Base-by-base conservation (phyloP, 2,888 invertebrate genomes). In the Cosmorhoe ocellata region DNA sequence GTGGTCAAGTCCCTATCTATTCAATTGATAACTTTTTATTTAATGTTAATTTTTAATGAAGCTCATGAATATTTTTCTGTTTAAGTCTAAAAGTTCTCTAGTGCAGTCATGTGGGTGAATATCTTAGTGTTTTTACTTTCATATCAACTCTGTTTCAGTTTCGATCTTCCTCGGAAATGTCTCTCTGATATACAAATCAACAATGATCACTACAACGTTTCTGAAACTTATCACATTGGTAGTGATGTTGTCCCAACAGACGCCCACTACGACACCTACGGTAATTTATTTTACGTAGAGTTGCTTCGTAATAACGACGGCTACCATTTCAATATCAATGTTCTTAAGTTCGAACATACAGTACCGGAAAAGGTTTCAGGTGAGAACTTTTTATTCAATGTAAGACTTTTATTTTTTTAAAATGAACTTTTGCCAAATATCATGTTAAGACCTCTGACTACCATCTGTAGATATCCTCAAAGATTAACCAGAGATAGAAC, bases 251-350 rank as follows among this genome's bases (percentile, higher is more conserved):
- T 71, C 34, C 84, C 87, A 0, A 77, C 78, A 0, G 83, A 87
- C 47, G 81, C 83, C 0, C 84, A 86, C 52, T 86, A 71, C 37
- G 87, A 87, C 52, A 66, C 57, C 0, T 74, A 66, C 18, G 87
- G 85, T 0, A 86, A 87, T 59, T 59, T 87, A 27, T 87, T 88
- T 58, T 88, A 71, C 28, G 81, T 88, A 1, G 74, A 77, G 56
- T 70, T 75, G 1, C 75, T 72, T 18, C 66, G 62, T 40, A 74
- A 74, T 34, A 60, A 61, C 1, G 62, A 75, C 1, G 83, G 80
- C 3, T 82, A 74, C 49, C 74, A 67, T 50, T 86, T 78, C 40
- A 75, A 85, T 56, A 67, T 75, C 7, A 74, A 78, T 48, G 43
- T 84, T 12, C 67, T 87, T 10, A 79, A 73, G 54, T 63, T 59